Evolutionary conservation across 2,888 invertebrate genomes (phyloP).

Genomic region (Mimachlamys varia): DNA sequence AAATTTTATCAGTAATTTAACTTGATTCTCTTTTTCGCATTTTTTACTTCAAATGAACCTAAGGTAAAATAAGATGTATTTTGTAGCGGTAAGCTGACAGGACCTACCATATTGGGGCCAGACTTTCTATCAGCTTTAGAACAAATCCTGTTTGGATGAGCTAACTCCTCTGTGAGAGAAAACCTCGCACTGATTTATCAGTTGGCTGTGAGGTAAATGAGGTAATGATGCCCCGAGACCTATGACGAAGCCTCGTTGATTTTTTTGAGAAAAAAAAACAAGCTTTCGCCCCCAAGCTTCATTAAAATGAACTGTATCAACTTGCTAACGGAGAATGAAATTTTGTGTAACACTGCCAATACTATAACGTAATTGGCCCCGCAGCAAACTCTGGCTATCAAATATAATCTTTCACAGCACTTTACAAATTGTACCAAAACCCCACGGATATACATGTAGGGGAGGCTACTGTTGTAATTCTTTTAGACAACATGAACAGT

Average conservation of each 20-base stretch:
- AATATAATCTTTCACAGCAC: neutral
- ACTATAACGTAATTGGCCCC: neutral
- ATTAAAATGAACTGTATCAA: constrained; percentile 8
- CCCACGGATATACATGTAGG: neutral
- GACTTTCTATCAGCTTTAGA: neutral
- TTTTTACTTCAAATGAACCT: neutral
- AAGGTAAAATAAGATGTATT: neutral
- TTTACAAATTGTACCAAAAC: neutral
- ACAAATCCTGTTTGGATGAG: neutral
- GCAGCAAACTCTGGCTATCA: neutral
- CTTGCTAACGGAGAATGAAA: neutral
- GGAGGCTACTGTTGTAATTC: neutral
- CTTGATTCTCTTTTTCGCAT: neutral
- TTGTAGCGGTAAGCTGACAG: neutral
- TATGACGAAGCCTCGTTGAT: neutral
- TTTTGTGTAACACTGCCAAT: neutral
- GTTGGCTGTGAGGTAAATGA: neutral
- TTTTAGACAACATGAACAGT: neutral
- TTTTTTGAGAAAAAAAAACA: neutral
- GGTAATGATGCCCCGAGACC: neutral
- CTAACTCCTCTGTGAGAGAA: neutral
- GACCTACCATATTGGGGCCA: neutral
- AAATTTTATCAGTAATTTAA: neutral
- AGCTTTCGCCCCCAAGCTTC: neutral
- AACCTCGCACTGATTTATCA: neutral